phyloP scores from a whole-genome alignment of 2,113 vertebrate species.

The Microtus ochrogaster region DNA sequence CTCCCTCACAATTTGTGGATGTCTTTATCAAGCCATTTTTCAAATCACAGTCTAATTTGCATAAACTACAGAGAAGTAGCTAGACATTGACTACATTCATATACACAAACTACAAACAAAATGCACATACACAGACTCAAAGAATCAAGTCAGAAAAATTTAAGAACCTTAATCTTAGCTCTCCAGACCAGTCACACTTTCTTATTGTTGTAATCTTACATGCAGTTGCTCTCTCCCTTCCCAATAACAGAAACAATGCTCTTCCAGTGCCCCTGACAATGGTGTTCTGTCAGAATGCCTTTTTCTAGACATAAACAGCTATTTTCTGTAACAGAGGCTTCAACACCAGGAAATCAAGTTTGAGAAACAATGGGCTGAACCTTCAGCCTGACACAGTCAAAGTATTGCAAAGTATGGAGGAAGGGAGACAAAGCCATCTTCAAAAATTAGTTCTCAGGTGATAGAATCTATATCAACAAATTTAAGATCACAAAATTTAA shows the following conservation, averaged over 20 bases:
- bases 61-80: constrained; percentile 32
- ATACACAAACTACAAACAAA: background rate
- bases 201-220: too few species aligned
- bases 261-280: background rate
- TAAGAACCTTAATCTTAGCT: background rate
- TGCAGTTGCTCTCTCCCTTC: background rate
- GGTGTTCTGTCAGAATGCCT: background rate
- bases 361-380: background rate
- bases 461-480: constrained; percentile 22
- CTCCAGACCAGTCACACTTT: background rate
- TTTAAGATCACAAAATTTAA: constrained; percentile 33
- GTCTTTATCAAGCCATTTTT: constrained; percentile 56
- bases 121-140: background rate
- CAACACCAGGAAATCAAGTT: background rate
- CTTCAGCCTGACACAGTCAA: background rate
- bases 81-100: background rate
- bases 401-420: background rate
- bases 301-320: background rate
- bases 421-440: background rate
- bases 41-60: constrained; percentile 44
- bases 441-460: constrained; percentile 15
- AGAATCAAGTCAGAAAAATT: background rate
- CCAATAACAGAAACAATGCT: background rate
- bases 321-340: background rate
- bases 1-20: constrained; percentile 21